Evolutionary conservation across 2,888 invertebrate species (phyloP).

Genomic region (Drosophila nr. medialis): DNA sequence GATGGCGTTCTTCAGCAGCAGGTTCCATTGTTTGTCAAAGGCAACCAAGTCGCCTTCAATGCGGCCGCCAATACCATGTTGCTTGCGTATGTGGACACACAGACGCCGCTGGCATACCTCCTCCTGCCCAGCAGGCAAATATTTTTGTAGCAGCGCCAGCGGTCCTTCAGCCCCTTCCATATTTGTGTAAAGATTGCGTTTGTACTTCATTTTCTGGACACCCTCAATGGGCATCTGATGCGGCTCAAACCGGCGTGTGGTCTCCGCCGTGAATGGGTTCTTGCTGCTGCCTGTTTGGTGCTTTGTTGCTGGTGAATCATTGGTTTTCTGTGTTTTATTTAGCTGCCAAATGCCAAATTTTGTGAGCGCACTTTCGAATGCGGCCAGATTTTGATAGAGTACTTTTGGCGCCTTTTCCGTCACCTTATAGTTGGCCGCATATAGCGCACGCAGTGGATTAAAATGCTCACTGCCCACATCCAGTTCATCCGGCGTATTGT

Average conservation of each 20-base stretch:
- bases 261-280: conserved; percentile 3
- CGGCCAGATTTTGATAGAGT: conserved; percentile 89
- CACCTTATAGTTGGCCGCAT: conserved; percentile 85
- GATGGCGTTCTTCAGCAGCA: conserved; percentile 92
- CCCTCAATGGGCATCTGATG: conserved; percentile 84
- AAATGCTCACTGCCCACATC: conserved; percentile 87
- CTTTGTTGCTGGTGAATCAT: background rate
- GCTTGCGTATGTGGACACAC: conserved; percentile 88
- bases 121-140: conserved; percentile 64
- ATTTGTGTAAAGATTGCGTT: conserved; percentile 84
- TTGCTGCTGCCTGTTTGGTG: background rate
- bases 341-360: conserved; percentile 80
- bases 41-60: conserved; percentile 92
- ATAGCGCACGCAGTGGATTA: conserved; percentile 90
- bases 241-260: conserved; percentile 84
- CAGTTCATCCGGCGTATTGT: conserved; percentile 67
- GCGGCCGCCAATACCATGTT: conserved; percentile 90
- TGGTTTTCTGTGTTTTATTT: conserved; percentile 56
- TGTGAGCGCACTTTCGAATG: conserved; percentile 86
- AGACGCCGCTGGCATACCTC: conserved; percentile 43
- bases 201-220: conserved; percentile 46
- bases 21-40: conserved; percentile 97
- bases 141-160: conserved; percentile 87
- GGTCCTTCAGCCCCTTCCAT: conserved; percentile 88
- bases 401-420: conserved; percentile 87